phyloP scores from a whole-genome alignment of 1,140 invertebrate genomes.

The Drosophila lowei region DNA sequence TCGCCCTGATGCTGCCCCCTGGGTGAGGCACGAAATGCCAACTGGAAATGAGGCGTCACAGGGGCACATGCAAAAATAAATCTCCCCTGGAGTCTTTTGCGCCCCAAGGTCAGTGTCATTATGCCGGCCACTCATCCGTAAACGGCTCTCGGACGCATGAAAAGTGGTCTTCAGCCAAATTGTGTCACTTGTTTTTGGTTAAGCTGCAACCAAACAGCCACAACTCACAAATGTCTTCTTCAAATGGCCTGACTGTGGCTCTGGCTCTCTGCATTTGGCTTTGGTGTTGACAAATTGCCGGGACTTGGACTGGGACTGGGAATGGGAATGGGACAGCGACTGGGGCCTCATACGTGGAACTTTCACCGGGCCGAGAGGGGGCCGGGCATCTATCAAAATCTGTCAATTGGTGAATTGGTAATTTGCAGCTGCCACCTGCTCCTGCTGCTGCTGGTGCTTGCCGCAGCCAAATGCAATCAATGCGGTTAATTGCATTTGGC shows the following conservation, averaged over 20 bases:
- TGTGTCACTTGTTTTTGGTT: slow-evolving; percentile 68
- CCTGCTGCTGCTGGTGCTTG: not conserved
- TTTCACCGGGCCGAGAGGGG: slow-evolving; percentile 45
- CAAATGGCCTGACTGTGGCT: slow-evolving; percentile 33
- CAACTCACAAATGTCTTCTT: slow-evolving; percentile 65
- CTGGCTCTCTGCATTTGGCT: slow-evolving; percentile 19
- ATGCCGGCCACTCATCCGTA: slow-evolving; percentile 21
- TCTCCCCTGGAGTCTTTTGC: slow-evolving; percentile 20
- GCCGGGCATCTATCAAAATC: slow-evolving; percentile 73
- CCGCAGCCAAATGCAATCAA: slow-evolving; percentile 56
- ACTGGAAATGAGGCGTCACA: slow-evolving; percentile 79
- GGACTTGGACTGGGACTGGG: slow-evolving; percentile 14
- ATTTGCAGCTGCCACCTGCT: slow-evolving; percentile 49
- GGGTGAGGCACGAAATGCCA: slow-evolving; percentile 59
- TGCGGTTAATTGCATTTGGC: slow-evolving; percentile 67
- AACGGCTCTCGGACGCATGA: slow-evolving; percentile 52
- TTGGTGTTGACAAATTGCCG: slow-evolving; percentile 72
- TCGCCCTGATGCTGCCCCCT: not conserved
- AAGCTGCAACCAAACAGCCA: slow-evolving; percentile 43
- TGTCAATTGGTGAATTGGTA: slow-evolving; percentile 66
- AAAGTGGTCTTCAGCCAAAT: slow-evolving; percentile 71
- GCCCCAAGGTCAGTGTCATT: slow-evolving; percentile 68
- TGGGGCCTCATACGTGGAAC: slow-evolving; percentile 41
- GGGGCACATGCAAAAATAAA: slow-evolving; percentile 36
- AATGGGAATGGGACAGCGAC: slow-evolving; percentile 8